Conservation (phyloP, 1,140 invertebrate genomes). For the Luehdorfia chinensis region DNA sequence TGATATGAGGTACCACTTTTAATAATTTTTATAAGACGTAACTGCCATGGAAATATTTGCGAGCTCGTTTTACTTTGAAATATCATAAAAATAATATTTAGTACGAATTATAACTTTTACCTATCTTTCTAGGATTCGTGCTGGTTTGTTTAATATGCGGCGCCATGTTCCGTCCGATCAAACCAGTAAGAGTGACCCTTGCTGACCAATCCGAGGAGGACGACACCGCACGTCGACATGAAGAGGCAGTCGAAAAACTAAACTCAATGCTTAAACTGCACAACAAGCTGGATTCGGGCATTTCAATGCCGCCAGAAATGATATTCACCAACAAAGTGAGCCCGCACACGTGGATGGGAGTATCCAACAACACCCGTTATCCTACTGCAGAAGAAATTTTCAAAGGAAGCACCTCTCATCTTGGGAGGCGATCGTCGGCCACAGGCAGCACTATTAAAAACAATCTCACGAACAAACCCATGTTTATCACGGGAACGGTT, state of each 20-base stretch:
- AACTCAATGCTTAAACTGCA: conserved; percentile 68
- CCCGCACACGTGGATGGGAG: conserved; percentile 81
- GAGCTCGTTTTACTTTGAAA: too few species aligned
- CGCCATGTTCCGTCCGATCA: conserved; percentile 87
- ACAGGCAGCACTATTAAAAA: conserved; percentile 69
- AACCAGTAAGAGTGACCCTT: conserved; percentile 81
- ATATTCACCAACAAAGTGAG: conserved; percentile 67
- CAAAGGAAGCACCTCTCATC: conserved; percentile 79
- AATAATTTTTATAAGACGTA: too few species aligned
- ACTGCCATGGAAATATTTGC: too few species aligned
- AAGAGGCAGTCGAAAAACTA: conserved; percentile 65
- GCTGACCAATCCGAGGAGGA: conserved; percentile 64
- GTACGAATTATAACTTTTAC: too few species aligned
- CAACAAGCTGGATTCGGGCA: conserved; percentile 64
- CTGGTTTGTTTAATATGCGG: conserved; percentile 88
- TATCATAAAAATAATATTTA: too few species aligned
- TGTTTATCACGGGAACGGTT: conserved; percentile 65
- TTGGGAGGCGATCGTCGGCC: conserved; percentile 73
- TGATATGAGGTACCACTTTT: too few species aligned
- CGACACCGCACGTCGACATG: conserved; percentile 57
- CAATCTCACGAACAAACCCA: conserved; percentile 62
- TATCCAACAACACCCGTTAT: conserved; percentile 85
- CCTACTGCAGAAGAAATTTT: conserved; percentile 86
- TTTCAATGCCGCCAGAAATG: conserved; percentile 68
- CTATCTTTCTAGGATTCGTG: conserved; percentile 79